phyloP scores from a whole-genome alignment of 1,140 invertebrate genomes.

The Leptopilina clavipes region DNA sequence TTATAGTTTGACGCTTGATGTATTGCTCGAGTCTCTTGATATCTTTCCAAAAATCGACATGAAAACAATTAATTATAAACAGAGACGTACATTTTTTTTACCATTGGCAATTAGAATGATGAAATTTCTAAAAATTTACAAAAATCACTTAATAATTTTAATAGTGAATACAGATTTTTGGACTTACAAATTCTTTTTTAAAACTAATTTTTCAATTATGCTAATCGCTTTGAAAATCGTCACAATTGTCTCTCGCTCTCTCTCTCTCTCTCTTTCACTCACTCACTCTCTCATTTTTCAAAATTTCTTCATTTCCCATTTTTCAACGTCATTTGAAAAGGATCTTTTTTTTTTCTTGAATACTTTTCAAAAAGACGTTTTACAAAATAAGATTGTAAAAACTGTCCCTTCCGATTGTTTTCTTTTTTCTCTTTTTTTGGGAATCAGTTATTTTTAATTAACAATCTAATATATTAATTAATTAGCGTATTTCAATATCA shows the following conservation, averaged over 20 bases:
- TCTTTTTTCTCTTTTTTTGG: constrained; percentile 55
- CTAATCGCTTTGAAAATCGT: constrained; percentile 4
- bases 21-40: constrained; percentile 3
- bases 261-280: not conserved
- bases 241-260: not conserved
- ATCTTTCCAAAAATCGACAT: constrained; percentile 22
- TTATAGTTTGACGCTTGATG: constrained; percentile 22
- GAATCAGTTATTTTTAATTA: constrained; percentile 67
- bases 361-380: constrained; percentile 9
- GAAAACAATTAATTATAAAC: constrained; percentile 14
- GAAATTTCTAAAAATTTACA: constrained; percentile 24
- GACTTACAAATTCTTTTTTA: constrained; percentile 10
- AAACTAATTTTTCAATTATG: constrained; percentile 3
- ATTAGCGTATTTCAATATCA: constrained; percentile 60
- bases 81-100: constrained; percentile 16
- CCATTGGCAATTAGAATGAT: not conserved
- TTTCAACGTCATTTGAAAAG: not conserved
- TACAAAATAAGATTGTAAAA: constrained; percentile 46
- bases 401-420: not conserved
- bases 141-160: constrained; percentile 21
- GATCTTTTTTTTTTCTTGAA: not conserved
- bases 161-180: constrained; percentile 10
- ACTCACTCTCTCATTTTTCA: not conserved
- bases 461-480: constrained; percentile 63
- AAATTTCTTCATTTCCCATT: no score